These are phyloP conservation scores for Lytechinus variegatus DNA, from an alignment of 35 echinoderm and acorn worm genomes.

Conservation along the genomic window DNA sequence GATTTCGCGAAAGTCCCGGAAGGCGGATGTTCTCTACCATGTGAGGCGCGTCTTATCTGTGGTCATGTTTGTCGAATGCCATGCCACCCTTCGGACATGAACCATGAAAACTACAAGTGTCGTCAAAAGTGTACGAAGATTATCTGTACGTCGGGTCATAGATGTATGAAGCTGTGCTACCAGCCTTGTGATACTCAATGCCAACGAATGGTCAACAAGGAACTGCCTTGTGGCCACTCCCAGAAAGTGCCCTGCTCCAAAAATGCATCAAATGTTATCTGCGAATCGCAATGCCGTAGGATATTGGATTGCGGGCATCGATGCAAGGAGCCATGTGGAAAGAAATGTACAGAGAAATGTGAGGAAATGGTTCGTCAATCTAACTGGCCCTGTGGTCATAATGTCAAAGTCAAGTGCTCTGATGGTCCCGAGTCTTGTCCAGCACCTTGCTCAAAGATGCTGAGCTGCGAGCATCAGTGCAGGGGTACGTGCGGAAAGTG, in stretches of 20 bases:
- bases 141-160: slow-evolving; percentile 44
- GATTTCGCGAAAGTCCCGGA: slow-evolving; percentile 83
- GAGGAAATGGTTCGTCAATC: slow-evolving; percentile 17
- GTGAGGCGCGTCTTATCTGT: slow-evolving; percentile 68
- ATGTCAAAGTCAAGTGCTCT: slow-evolving; percentile 66
- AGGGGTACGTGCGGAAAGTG: slow-evolving; percentile 64
- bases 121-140: slow-evolving; percentile 66
- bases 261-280: slow-evolving; percentile 41
- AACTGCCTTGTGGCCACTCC: slow-evolving; percentile 60
- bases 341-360: slow-evolving; percentile 70
- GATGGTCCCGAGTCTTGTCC: slow-evolving; percentile 61
- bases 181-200: slow-evolving; percentile 55
- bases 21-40: slow-evolving; percentile 81
- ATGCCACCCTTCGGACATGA: slow-evolving; percentile 76
- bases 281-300: slow-evolving; percentile 46
- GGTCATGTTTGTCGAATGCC: slow-evolving; percentile 76
- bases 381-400: slow-evolving; percentile 76
- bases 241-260: slow-evolving; percentile 61
- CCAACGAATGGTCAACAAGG: slow-evolving; percentile 15
- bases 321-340: slow-evolving; percentile 73
- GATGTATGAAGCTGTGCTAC: slow-evolving; percentile 62
- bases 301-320: slow-evolving; percentile 65
- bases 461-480: slow-evolving; percentile 79
- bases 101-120: slow-evolving; percentile 79
- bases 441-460: slow-evolving; percentile 40